phyloP scores from a whole-genome alignment of 1,140 invertebrate species.

The Muscidifurax raptorellus region DNA sequence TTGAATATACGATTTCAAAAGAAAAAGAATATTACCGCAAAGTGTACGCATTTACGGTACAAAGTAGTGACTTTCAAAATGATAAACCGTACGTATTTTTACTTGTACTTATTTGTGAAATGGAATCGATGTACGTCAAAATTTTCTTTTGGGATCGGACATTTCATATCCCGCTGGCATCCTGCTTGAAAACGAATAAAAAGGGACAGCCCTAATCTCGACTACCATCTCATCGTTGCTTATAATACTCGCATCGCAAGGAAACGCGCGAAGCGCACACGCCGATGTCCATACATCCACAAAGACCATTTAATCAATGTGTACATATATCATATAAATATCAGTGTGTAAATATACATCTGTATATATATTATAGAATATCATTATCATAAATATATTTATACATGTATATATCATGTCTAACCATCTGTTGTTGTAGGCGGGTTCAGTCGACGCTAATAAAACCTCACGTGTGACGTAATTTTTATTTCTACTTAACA shows the following conservation, averaged over 20 bases:
- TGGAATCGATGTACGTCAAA: not conserved
- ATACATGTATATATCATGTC: conserved; percentile 22
- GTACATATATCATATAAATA: conserved; percentile 28
- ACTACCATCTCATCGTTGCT: conserved; percentile 39
- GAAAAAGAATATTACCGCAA: too few species aligned
- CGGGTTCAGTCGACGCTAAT: conserved; percentile 36
- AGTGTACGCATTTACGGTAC: too few species aligned
- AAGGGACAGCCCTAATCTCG: not conserved
- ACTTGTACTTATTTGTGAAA: too few species aligned
- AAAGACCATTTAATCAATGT: not conserved
- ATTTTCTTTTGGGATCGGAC: not conserved
- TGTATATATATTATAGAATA: conserved; percentile 21
- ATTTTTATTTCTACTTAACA: conserved; percentile 21
- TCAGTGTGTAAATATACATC: conserved; percentile 36
- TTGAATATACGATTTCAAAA: not conserved
- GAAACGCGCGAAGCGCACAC: not conserved
- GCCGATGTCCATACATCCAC: not conserved
- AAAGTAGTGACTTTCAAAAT: not conserved
- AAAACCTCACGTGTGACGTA: conserved; percentile 24
- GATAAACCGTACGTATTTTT: not conserved
- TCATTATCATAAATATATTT: not conserved
- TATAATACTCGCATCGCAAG: conserved; percentile 17
- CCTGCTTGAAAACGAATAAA: conserved; percentile 22
- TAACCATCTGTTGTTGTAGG: conserved; percentile 21
- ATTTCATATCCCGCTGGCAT: not conserved